phyloP scores from a whole-genome alignment of 2,113 vertebrate genomes.

The Ardeotis arabs region DNA sequence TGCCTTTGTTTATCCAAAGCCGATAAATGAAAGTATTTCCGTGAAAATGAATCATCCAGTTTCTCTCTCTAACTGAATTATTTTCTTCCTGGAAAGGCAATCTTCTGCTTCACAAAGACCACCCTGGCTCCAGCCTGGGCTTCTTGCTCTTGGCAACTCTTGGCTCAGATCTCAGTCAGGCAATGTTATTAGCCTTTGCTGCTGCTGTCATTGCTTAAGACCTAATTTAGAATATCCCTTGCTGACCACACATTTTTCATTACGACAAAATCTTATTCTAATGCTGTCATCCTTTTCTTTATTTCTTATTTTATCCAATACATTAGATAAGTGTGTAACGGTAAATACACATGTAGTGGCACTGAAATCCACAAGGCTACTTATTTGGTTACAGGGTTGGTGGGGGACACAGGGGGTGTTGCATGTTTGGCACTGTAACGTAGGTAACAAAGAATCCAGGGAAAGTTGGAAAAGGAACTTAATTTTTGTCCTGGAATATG shows the following conservation, averaged over 20 bases:
- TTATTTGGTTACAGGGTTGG: background rate
- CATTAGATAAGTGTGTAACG: background rate
- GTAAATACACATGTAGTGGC: background rate
- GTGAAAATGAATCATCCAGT: background rate
- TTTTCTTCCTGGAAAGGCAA: background rate
- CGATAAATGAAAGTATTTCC: background rate
- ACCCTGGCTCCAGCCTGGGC: background rate
- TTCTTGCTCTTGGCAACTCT: background rate
- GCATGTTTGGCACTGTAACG: background rate
- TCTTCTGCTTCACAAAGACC: background rate
- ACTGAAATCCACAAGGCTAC: background rate
- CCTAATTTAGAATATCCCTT: background rate
- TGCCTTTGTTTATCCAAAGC: background rate
- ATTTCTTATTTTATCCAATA: background rate
- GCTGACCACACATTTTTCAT: background rate
- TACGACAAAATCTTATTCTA: background rate
- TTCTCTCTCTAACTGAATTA: background rate
- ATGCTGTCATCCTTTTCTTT: background rate
- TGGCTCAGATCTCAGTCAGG: background rate
- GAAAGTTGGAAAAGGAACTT: background rate
- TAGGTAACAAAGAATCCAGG: background rate
- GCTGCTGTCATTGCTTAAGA: background rate
- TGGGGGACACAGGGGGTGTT: rapidly evolving
- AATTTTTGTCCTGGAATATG: background rate
- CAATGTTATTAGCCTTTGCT: background rate